Evolutionary conservation across 92 coral and sea anemone species (phyloP), one percentile per base, ranked within the genome.

Genomic region (Actinernus sp.): DNA sequence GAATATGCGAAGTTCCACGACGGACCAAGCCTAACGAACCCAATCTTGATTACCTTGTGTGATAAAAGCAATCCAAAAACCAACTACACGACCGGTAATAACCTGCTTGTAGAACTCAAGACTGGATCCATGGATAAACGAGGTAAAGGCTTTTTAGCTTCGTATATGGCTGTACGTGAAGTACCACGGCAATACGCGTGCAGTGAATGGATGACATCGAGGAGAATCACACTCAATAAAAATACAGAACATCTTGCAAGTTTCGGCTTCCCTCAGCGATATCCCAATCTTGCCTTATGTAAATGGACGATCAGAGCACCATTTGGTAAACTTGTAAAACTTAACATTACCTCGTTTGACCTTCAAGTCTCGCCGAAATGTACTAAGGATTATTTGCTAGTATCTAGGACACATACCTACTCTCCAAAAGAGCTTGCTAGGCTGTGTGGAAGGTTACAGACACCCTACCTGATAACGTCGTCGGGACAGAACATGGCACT

Each of bases 371-470:
- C 31, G 21, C 17, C 31, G 4, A 16, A 26, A 1, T 74, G 81
- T 52, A 18, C 8, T 31, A 39, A 12, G n/a, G 81, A 74, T 37
- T 50, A n/a, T n/a, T n/a, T n/a, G n/a, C n/a, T n/a, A n/a, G n/a
- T n/a, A n/a, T n/a, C n/a, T n/a, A n/a, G n/a, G n/a, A n/a, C n/a
- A n/a, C n/a, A n/a, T n/a, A n/a, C n/a, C n/a, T n/a, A n/a, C 26
- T 28, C 17, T 63, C 21, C 23, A 41, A 31, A 0, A 50, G 17
- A 74, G 39, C 12, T 73, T 34, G 81, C 43, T 2, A 43, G 55
- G 30, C 27, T 73, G 20, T 74, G 82, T 55, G 82, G 82, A 18
- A 51, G 61, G 28, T 24, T 27, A 41, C 37, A 28, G n/a, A 55
- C 62, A 0, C 44, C 62, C 0, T 26, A 30, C 14, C 19, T 43